Evolutionary conservation across 2,113 vertebrate species (phyloP).

Genomic region (Salvelinus sp.): DNA sequence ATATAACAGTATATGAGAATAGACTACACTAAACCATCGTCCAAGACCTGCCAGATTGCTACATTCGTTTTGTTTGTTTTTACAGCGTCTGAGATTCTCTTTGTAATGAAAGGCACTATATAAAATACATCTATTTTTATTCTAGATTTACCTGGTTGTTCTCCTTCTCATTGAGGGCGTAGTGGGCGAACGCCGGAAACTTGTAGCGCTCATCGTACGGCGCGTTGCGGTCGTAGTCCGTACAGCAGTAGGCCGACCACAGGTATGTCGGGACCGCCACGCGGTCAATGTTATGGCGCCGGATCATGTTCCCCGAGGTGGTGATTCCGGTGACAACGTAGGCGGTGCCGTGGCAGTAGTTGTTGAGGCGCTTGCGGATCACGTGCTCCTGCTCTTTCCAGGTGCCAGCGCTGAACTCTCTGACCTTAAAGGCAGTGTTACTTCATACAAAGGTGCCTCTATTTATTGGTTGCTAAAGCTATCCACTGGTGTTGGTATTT

Average conservation of each 20-base stretch:
- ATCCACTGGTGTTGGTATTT: too few species aligned
- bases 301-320: constrained; percentile 66
- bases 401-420: constrained; percentile 50
- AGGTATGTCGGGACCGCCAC: constrained; percentile 63
- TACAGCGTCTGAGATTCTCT: too few species aligned
- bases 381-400: constrained; percentile 73
- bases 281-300: constrained; percentile 60
- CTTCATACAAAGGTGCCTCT: too few species aligned
- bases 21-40: too few species aligned
- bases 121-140: too few species aligned
- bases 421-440: constrained; percentile 20
- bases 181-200: constrained; percentile 67
- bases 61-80: too few species aligned
- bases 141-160: constrained; percentile 41
- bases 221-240: constrained; percentile 62
- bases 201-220: constrained; percentile 63
- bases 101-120: too few species aligned
- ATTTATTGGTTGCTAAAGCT: too few species aligned
- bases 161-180: constrained; percentile 62
- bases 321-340: constrained; percentile 63
- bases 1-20: too few species aligned
- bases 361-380: constrained; percentile 68
- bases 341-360: constrained; percentile 65
- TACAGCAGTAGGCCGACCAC: constrained; percentile 73
- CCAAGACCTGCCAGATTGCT: too few species aligned